phyloP scores from a whole-genome alignment of 2,113 vertebrate species.

The Isichthys henryi region DNA sequence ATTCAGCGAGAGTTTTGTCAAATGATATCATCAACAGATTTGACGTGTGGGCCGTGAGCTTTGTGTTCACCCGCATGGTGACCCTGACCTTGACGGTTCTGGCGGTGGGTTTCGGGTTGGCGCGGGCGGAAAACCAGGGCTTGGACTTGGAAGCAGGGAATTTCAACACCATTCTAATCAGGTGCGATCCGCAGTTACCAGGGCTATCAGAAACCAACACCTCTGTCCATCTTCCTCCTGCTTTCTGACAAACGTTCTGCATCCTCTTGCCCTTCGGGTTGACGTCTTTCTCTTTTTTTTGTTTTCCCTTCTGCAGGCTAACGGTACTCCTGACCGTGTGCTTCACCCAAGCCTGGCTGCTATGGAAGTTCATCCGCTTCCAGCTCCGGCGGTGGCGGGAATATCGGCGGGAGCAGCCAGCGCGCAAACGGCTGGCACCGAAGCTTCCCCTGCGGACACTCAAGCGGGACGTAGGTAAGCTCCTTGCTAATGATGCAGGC shows the following conservation, averaged over 20 bases:
- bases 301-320: conserved; percentile 60
- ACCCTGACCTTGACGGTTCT: conserved; percentile 88
- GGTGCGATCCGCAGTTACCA: conserved; percentile 50
- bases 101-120: conserved; percentile 83
- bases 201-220: not conserved
- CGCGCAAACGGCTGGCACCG: conserved; percentile 62
- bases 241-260: not conserved
- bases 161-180: conserved; percentile 83
- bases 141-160: conserved; percentile 80
- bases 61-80: conserved; percentile 81
- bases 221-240: not conserved
- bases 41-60: conserved; percentile 82
- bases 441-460: conserved; percentile 65
- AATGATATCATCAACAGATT: conserved; percentile 61
- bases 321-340: conserved; percentile 79
- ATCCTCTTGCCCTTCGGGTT: not conserved
- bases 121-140: conserved; percentile 74
- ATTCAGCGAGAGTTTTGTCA: not conserved
- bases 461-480: conserved; percentile 82
- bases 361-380: conserved; percentile 96
- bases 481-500: too few relatives aligned
- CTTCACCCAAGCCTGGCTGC: conserved; percentile 86
- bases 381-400: conserved; percentile 92
- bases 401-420: conserved; percentile 77
- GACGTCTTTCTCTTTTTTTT: not conserved